phyloP scores from a whole-genome alignment of 2,113 vertebrate species.

The Urocitellus parryii region DNA sequence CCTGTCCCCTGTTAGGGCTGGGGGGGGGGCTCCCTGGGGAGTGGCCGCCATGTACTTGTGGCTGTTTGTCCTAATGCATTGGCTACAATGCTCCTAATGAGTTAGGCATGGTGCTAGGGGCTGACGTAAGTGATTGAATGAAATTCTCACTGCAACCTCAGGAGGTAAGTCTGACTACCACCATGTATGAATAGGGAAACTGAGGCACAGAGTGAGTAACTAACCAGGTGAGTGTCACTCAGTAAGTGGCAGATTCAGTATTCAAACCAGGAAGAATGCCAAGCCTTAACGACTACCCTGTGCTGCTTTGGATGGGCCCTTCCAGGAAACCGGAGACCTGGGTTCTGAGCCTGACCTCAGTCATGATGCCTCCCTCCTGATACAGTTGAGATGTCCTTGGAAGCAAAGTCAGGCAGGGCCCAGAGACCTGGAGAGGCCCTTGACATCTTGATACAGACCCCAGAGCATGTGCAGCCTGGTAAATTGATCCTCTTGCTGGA shows the following conservation, averaged over 20 bases:
- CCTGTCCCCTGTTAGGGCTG: background rate
- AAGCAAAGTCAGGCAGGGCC: background rate
- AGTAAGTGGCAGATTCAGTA: background rate
- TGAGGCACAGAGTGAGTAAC: background rate
- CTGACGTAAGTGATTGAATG: fast-evolving
- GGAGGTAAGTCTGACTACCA: background rate
- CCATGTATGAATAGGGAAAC: background rate
- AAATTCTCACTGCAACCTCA: background rate
- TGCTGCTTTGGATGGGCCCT: fast-evolving
- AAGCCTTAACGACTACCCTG: background rate
- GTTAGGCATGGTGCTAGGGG: background rate
- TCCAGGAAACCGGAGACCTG: background rate
- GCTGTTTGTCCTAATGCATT: fast-evolving
- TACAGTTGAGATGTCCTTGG: background rate
- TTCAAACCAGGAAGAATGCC: background rate
- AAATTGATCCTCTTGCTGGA: slow-evolving; percentile 65
- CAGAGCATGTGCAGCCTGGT: background rate
- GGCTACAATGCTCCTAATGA: fast-evolving
- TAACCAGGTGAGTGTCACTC: background rate
- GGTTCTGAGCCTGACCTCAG: background rate
- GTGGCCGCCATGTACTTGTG: background rate
- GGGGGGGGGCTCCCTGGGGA: background rate
- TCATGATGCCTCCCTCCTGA: background rate
- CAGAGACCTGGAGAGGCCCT: background rate
- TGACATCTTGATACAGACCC: background rate